Conservation (phyloP, 2,888 invertebrate genomes). For the Epistrophe grossulariae region DNA sequence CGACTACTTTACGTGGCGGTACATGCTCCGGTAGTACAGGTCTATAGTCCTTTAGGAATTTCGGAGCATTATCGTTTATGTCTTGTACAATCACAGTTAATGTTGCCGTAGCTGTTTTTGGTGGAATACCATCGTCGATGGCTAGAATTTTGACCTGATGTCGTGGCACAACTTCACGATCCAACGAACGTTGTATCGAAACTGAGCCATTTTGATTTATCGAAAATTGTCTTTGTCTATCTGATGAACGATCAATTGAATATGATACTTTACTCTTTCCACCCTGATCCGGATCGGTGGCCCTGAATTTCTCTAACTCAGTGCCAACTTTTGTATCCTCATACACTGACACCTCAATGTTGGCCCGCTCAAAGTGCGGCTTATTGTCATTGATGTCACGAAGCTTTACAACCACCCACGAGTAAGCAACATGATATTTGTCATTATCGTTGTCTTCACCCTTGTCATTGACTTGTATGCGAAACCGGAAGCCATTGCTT, state of each 20-base stretch:
- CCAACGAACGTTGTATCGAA: slow-evolving; percentile 95
- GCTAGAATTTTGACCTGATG: slow-evolving; percentile 98
- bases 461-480: slow-evolving; percentile 97
- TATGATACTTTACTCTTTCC: slow-evolving; percentile 96
- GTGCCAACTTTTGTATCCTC: slow-evolving; percentile 97
- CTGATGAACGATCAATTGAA: slow-evolving; percentile 95
- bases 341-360: slow-evolving; percentile 95
- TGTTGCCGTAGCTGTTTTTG: slow-evolving; percentile 96
- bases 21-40: slow-evolving; percentile 97
- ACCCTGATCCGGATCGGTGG: slow-evolving; percentile 97
- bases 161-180: slow-evolving; percentile 96
- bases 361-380: slow-evolving; percentile 96
- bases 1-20: slow-evolving; percentile 95
- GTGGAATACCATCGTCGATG: slow-evolving; percentile 96
- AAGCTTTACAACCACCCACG: slow-evolving; percentile 96
- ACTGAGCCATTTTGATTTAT: slow-evolving; percentile 98
- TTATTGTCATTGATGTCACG: slow-evolving; percentile 99
- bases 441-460: slow-evolving; percentile 98
- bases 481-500: slow-evolving; percentile 97
- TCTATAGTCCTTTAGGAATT: slow-evolving; percentile 95
- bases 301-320: slow-evolving; percentile 95
- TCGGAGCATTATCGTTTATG: slow-evolving; percentile 97
- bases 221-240: slow-evolving; percentile 96
- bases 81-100: slow-evolving; percentile 97
- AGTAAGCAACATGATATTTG: slow-evolving; percentile 98